Percentiles rank a stretch among this genome's conserved stretches.
Conservation (phyloP, 2,888 invertebrate genomes). For the Acrocera orbiculus region DNA sequence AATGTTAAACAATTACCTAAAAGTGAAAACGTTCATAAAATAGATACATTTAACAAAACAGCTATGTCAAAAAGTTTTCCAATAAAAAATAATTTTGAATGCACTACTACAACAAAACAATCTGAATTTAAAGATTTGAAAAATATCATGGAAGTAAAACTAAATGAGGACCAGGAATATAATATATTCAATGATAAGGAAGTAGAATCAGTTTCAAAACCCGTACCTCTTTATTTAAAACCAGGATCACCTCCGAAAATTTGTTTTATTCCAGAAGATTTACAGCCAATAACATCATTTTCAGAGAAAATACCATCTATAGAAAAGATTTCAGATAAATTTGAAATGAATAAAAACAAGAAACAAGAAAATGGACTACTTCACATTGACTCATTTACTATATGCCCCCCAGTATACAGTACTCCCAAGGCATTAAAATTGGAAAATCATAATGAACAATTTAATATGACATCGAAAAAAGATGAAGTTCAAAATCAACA, state of each 20-base stretch:
- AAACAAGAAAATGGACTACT: too few relatives aligned
- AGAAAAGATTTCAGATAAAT: too few relatives aligned
- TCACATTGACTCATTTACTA: too few relatives aligned
- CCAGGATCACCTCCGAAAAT: conserved; percentile 57
- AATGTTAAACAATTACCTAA: conserved; percentile 10
- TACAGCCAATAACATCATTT: conserved; percentile 34
- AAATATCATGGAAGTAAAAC: neutral
- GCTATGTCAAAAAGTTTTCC: conserved; percentile 21
- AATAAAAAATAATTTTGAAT: conserved; percentile 25
- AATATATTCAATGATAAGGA: conserved; percentile 1
- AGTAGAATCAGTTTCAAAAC: neutral
- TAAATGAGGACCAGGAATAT: neutral
- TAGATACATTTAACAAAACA: conserved; percentile 16
- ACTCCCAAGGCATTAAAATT: too few relatives aligned
- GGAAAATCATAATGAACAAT: too few relatives aligned
- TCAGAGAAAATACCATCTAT: conserved; percentile 42
- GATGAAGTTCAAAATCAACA: too few relatives aligned
- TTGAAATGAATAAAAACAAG: too few relatives aligned
- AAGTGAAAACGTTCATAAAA: conserved; percentile 10
- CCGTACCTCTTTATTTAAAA: conserved; percentile 33
- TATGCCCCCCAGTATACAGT: too few relatives aligned
- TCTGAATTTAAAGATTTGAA: conserved; percentile 30
- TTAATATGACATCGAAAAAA: too few relatives aligned
- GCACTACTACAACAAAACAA: conserved; percentile 39
- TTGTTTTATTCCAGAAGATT: conserved; percentile 38